Evolutionary conservation across 2,797 vertebrate genomes (phyloP), one percentile per base, ranked within the genome.

Genomic region (Argentina silus): DNA sequence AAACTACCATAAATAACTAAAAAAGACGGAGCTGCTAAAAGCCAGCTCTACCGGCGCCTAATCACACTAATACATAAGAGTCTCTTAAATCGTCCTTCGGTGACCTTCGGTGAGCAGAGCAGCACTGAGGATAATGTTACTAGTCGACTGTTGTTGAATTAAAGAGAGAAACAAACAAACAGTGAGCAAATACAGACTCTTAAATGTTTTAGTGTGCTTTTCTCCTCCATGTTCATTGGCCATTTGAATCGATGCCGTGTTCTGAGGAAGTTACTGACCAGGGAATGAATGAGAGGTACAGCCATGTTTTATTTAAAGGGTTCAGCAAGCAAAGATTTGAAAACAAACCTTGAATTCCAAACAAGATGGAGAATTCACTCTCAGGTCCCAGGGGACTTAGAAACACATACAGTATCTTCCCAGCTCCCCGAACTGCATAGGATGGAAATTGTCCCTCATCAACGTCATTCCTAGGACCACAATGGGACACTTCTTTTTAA

Each of bases 41-140:
- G n/a, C n/a, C n/a, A n/a, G n/a, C n/a, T n/a, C n/a, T n/a, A n/a
- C n/a, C n/a, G n/a, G n/a, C n/a, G n/a, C n/a, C n/a, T n/a, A n/a
- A n/a, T n/a, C n/a, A n/a, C n/a, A n/a, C n/a, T n/a, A n/a, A 83
- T 76, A 73, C 19, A 83, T 83, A 55, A 55, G 59, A 70, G 42
- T 76, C 44, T 71, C 72, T 65, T 67, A 78, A 77, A 23, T 51
- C 15, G 51, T 76, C 78, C 27, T n/a, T n/a, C n/a, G n/a, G n/a
- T n/a, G n/a, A n/a, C 70, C 63, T 15, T 66, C 44, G 59, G 64
- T 51, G 50, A 50, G 21, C 67, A 50, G 56, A 63, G 56, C 17
- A 72, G 60, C 65, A 50, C 69, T 17, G 45, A 65, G 47, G 19
- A 75, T 70, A 19, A 50, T 78, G 61, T 72, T 45, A 53, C 21